A percentile compares a stretch with the other conserved stretches of the same genome.
phyloP scores from a whole-genome alignment of 2,888 invertebrate genomes.

The Eupithecia pulchellata region DNA sequence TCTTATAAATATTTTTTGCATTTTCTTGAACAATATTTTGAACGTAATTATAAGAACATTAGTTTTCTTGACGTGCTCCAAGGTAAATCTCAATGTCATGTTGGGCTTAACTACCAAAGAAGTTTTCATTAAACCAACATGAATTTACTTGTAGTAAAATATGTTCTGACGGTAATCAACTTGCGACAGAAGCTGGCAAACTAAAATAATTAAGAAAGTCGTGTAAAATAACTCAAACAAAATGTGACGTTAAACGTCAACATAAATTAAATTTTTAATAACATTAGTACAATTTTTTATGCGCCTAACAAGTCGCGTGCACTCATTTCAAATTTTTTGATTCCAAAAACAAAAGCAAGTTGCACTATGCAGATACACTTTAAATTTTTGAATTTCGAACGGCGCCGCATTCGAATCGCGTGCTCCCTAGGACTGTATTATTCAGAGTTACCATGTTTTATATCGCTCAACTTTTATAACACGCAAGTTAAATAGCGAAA shows the following conservation, averaged over 20 bases:
- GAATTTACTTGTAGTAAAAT: neutral
- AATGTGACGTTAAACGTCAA: neutral
- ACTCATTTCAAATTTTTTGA: conserved; percentile 19
- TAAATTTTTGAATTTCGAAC: conserved; percentile 56
- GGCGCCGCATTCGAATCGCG: conserved; percentile 59
- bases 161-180: neutral
- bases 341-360: conserved; percentile 24
- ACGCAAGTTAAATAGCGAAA: conserved; percentile 65
- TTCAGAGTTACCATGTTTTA: conserved; percentile 56
- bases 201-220: neutral
- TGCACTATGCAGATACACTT: conserved; percentile 42
- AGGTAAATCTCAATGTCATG: conserved; percentile 23
- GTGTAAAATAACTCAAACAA: neutral
- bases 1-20: neutral
- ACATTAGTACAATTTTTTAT: neutral
- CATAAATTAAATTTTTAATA: no score
- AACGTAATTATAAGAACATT: conserved; percentile 19
- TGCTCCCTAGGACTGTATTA: conserved; percentile 56
- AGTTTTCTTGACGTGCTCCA: conserved; percentile 22
- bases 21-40: neutral
- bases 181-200: neutral
- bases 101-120: neutral
- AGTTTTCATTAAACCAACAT: neutral
- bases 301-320: conserved; percentile 17
- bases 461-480: conserved; percentile 63